Conservation (phyloP, 2,113 vertebrate genomes). For the Cardinalis cardinalis region DNA sequence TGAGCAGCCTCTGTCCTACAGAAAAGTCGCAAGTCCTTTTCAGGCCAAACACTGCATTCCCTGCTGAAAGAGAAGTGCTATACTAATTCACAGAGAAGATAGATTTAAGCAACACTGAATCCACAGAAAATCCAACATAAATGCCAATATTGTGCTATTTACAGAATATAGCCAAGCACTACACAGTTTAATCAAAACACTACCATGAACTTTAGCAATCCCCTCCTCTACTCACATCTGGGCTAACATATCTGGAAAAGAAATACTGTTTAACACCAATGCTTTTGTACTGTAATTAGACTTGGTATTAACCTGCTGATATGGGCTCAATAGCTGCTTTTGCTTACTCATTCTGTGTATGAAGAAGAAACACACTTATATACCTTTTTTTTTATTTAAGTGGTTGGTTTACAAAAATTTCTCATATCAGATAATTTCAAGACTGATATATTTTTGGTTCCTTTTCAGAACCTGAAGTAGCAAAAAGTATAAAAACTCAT, state of each 20-base stretch:
- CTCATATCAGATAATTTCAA: not conserved
- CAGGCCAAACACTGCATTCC: not conserved
- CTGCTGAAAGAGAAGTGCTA: not conserved
- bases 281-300: not conserved
- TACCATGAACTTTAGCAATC: not conserved
- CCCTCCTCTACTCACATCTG: accelerated
- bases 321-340: not conserved
- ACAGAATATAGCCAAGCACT: not conserved
- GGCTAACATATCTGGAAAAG: not conserved
- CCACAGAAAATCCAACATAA: not conserved
- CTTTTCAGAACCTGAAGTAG: not conserved
- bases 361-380: not conserved
- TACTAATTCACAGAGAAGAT: not conserved
- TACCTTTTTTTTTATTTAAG: not conserved
- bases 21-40: not conserved
- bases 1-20: not conserved
- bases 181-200: not conserved
- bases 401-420: not conserved
- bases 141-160: not conserved
- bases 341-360: not conserved
- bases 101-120: not conserved
- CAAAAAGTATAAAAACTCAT: not conserved
- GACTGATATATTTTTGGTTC: not conserved
- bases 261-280: not conserved
- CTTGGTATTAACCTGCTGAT: not conserved